Conservation (phyloP, 2,888 invertebrate genomes). For the Mythimna ferrago region DNA sequence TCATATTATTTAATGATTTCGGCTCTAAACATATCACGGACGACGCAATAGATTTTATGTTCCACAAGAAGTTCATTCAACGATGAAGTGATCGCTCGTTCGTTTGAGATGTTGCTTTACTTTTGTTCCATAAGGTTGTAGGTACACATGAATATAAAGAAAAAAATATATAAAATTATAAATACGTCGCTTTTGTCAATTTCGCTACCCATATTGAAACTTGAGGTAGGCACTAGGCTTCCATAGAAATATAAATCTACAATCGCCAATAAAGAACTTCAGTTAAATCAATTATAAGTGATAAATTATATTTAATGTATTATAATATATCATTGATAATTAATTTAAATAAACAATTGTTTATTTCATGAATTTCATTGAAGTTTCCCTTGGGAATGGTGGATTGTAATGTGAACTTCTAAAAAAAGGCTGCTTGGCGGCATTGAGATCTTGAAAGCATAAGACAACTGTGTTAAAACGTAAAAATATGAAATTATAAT, state of each 20-base stretch:
- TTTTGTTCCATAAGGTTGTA: conserved; percentile 84
- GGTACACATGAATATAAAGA: conserved; percentile 53
- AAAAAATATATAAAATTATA: conserved; percentile 44
- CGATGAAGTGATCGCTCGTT: conserved; percentile 70
- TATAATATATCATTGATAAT: too few species aligned
- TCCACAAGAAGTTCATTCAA: conserved; percentile 57
- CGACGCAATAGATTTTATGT: conserved; percentile 66
- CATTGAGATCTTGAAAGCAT: conserved; percentile 15
- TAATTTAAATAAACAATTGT: background rate
- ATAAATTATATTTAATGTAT: background rate
- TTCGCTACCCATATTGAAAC: conserved; percentile 52
- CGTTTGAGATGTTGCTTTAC: conserved; percentile 77
- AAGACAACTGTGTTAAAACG: conserved; percentile 36
- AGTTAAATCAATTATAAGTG: conserved; percentile 16
- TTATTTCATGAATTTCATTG: conserved; percentile 27
- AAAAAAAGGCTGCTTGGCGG: conserved; percentile 4
- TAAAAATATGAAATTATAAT: conserved; percentile 59
- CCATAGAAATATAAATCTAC: conserved; percentile 26
- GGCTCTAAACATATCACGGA: conserved; percentile 79
- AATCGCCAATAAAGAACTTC: conserved; percentile 20
- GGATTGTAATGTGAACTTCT: background rate
- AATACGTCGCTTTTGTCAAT: conserved; percentile 55
- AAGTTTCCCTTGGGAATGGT: conserved; percentile 25
- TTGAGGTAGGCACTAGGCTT: conserved; percentile 38
- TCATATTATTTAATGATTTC: conserved; percentile 60